Evolutionary conservation across 2,797 vertebrate genomes (phyloP), one percentile per base, ranked within the genome.

Genomic region (Acestrorhynchus altus): DNA sequence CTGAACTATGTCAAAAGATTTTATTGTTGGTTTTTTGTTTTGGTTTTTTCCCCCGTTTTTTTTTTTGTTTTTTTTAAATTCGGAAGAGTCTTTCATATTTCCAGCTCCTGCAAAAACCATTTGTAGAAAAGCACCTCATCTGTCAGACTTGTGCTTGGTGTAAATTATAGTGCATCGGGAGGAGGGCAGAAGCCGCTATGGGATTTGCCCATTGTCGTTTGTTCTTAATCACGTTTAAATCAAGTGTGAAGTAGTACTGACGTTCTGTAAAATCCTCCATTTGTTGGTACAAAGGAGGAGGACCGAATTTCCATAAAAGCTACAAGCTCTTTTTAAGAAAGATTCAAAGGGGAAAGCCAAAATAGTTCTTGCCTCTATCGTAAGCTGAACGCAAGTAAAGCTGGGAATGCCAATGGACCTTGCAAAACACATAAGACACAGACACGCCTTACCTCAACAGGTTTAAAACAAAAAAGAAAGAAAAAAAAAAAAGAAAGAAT

Each of bases 51-150:
- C 18, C 35, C 67, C 51, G 66, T 82, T 57, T 63, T 66, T 49
- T 70, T 63, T 16, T 35, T 35, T 82, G 71, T 76, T 46, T 66
- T 81, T 26, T 61, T 72, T 64, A 12, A 40, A 69, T 79, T 82
- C 24, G 74, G 57, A 80, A 63, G 68, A 86, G 54, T 81, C 71
- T 70, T 71, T 78, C 78, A 49, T 74, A 77, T 68, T 77, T 69
- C 40, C 75, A 77, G 67, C 79, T 60, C 35, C 71, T 68, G 74
- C 80, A 15, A 72, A 66, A 57, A 28, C 47, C 80, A 73, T 77
- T 72, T 81, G 75, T 81, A 82, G 80, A 84, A 79, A 80, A 76
- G 68, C 70, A 35, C 70, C 74, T 59, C 80, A 78, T 83, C 72
- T 59, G 77, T 85, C 76, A 52, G 65, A 80, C 63, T 76, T 11